A percentile compares a stretch with the other conserved stretches of the same genome.
phyloP scores from a whole-genome alignment of 2,888 invertebrate genomes.

The Horisme vitalbata region DNA sequence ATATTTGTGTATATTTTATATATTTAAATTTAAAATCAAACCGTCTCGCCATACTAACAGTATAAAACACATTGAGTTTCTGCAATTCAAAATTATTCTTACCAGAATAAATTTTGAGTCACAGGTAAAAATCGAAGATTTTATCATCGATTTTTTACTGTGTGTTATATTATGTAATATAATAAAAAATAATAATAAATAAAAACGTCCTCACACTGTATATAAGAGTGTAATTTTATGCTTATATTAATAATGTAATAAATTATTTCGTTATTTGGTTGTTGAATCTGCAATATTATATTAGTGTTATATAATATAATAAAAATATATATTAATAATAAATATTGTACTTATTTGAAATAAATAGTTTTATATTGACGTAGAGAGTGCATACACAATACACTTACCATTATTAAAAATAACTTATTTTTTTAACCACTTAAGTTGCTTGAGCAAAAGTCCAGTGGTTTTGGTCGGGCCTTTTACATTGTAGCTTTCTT shows the following conservation, averaged over 20 bases:
- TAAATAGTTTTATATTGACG: constrained; percentile 2
- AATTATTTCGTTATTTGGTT: constrained; percentile 27
- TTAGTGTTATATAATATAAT: constrained; percentile 25
- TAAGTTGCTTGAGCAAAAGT: too few relatives aligned
- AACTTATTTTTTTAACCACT: neutral
- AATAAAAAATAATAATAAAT: constrained; percentile 8
- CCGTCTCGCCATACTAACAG: constrained; percentile 10
- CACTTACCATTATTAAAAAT: constrained; percentile 5
- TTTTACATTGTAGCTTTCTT: too few relatives aligned
- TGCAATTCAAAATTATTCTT: neutral
- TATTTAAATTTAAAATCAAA: constrained; percentile 1
- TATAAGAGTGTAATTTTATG: constrained; percentile 36
- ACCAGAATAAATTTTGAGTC: neutral
- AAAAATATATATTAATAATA: neutral
- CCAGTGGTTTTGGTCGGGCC: too few relatives aligned
- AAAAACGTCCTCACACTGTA: constrained; percentile 35
- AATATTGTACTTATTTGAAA: constrained; percentile 13
- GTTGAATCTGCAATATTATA: constrained; percentile 33
- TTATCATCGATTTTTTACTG: too few relatives aligned
- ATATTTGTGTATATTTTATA: constrained; percentile 17
- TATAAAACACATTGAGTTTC: neutral
- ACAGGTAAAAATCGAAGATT: too few relatives aligned
- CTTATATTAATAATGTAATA: constrained; percentile 32
- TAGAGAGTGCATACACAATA: neutral
- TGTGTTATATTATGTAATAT: neutral